Percentiles rank a stretch among this genome's conserved stretches.
phyloP scores from a whole-genome alignment of 2,888 invertebrate species.

The Drosophila putrida region DNA sequence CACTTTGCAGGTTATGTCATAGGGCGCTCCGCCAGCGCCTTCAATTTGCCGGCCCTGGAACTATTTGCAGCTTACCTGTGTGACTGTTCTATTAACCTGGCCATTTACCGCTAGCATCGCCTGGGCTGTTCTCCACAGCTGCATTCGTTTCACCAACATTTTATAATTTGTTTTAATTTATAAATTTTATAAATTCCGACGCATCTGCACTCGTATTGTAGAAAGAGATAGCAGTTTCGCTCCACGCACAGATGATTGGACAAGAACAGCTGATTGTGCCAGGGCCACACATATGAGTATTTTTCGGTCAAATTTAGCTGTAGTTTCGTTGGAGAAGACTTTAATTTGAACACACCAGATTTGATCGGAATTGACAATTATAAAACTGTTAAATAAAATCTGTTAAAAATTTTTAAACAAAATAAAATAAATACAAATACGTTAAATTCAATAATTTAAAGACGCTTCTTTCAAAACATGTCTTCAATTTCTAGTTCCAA shows the following conservation, averaged over 20 bases:
- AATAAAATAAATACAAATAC: too few relatives aligned
- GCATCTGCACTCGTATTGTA: conserved; percentile 35
- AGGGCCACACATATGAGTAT: conserved; percentile 35
- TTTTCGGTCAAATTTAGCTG: conserved; percentile 8
- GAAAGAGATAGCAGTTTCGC: conserved; percentile 41
- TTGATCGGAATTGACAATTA: neutral
- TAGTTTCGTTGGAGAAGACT: neutral
- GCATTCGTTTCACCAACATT: conserved; percentile 74
- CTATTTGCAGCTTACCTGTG: conserved; percentile 65
- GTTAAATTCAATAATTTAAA: too few relatives aligned
- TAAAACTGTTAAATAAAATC: neutral
- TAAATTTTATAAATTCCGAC: conserved; percentile 39
- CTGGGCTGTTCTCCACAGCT: conserved; percentile 66
- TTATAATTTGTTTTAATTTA: conserved; percentile 52
- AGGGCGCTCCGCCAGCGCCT: conserved; percentile 5
- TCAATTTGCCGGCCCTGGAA: conserved; percentile 19
- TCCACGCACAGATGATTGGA: conserved; percentile 34
- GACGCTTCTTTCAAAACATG: too few relatives aligned
- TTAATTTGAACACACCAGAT: conserved; percentile 5
- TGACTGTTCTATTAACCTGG: conserved; percentile 37
- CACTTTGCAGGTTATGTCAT: conserved; percentile 82
- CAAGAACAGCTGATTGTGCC: conserved; percentile 38
- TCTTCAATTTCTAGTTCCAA: too few relatives aligned
- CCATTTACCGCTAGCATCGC: conserved; percentile 43
- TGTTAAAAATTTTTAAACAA: too few relatives aligned